Conservation (phyloP, 2,113 vertebrate species). For the Megaceryle maxima region DNA sequence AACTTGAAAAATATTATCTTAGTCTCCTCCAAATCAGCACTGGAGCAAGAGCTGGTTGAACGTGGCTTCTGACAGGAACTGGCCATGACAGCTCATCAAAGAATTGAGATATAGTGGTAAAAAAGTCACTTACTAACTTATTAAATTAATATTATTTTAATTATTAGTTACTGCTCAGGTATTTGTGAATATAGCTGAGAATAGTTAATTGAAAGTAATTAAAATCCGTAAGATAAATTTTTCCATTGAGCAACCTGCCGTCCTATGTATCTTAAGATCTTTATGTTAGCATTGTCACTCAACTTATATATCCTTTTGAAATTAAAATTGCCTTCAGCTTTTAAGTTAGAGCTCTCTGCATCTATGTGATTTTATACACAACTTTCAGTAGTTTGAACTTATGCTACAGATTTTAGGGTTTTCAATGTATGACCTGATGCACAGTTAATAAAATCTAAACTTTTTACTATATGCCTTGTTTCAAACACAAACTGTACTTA, state of each 20-base stretch:
- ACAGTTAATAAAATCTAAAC: not conserved
- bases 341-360: not conserved
- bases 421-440: not conserved
- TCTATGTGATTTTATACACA: not conserved
- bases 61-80: not conserved
- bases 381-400: not conserved
- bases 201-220: not conserved
- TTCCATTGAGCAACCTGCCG: not conserved
- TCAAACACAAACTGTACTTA: not conserved
- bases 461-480: not conserved
- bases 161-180: not conserved
- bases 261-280: not conserved
- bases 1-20: slow-evolving; percentile 22
- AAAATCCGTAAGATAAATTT: not conserved
- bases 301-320: not conserved
- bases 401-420: not conserved
- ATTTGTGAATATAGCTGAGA: not conserved
- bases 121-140: not conserved
- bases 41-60: not conserved
- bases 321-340: not conserved
- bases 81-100: not conserved
- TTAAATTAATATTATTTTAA: not conserved
- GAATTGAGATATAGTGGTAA: not conserved
- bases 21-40: not conserved
- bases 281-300: not conserved